Base-by-base conservation (phyloP, 2,797 vertebrate species). In the Falco cherrug region DNA sequence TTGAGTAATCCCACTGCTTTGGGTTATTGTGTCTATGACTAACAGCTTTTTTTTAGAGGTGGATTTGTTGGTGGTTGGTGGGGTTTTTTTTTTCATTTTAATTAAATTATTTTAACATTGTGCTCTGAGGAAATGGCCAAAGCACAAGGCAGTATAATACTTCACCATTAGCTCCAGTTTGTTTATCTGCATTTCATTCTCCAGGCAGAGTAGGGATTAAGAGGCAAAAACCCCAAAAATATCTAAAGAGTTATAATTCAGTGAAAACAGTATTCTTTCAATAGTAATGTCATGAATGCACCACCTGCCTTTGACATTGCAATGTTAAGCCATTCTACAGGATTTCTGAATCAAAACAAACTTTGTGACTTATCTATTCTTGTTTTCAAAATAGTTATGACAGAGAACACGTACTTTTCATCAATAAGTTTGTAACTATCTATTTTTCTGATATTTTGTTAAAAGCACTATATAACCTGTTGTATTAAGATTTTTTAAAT, bases 301-400 rank as follows among this genome's bases (percentile, higher is more conserved):
- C 5, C 31, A 77, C 25, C 12, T 83, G 8, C 10, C 51, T 93
- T 75, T 83, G n/a, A 24, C 77, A 24, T 83, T 84, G 24, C 50
- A 91, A n/a, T 53, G 13, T 65, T 93, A 83, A 76, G 25, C 17
- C 7, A 41, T 16, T 50, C 56, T 67, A 54, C 6, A 17, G 45
- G 33, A 95, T 78, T 95, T 80, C 63, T 56, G 65, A 92, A 80
- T 61, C 29, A 92, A 95, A 86, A 75, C n/a, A 83, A 92, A n/a
- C 12, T 79, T 39, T 85, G 33, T 90, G 37, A 71, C 7, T 13
- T 11, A 54, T 69, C 7, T 92, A 47, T 89, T 84, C 31, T 26
- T 41, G 47, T 41, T 74, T 75, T 53, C 33, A 43, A 80, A 10
- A 33, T 74, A 77, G 37, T 64, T 5, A 59, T 71, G 18, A 57